phyloP scores from a whole-genome alignment of 1,140 invertebrate genomes.

The Polyergus mexicanus region DNA sequence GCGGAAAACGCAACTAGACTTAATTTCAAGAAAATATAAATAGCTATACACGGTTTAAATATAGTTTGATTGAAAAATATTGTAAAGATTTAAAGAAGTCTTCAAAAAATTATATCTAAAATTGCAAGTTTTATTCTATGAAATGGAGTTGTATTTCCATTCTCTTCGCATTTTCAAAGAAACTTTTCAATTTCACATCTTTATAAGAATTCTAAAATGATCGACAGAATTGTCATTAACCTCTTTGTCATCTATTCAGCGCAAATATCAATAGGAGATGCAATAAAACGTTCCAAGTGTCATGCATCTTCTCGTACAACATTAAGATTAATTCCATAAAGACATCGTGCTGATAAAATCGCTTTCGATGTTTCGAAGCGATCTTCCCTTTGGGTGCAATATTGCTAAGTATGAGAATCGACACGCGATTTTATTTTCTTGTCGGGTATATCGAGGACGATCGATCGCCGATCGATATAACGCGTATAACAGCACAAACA shows the following conservation, averaged over 20 bases:
- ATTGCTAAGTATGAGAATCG: slow-evolving; percentile 28
- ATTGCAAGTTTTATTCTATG: neutral
- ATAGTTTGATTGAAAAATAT: neutral
- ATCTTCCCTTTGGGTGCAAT: slow-evolving; percentile 40
- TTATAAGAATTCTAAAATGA: neutral
- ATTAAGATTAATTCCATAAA: slow-evolving; percentile 48
- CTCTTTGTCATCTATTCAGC: neutral
- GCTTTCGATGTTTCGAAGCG: slow-evolving; percentile 23
- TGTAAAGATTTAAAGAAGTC: neutral
- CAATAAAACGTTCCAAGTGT: neutral
- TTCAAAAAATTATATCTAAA: neutral
- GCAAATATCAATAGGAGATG: neutral
- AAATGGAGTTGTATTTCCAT: neutral
- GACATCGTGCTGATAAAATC: slow-evolving; percentile 34
- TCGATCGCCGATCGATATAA: slow-evolving; percentile 31
- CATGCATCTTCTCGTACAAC: slow-evolving; percentile 2
- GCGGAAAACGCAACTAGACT: neutral
- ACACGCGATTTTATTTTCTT: slow-evolving; percentile 58
- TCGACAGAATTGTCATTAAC: neutral
- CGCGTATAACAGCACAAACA: neutral
- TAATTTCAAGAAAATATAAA: neutral
- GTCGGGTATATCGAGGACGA: slow-evolving; percentile 15
- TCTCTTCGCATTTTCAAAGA: neutral
- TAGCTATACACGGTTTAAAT: neutral
- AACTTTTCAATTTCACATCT: neutral